Evolutionary conservation across 2,797 vertebrate genomes (phyloP).

Genomic region (Natrix natrix): DNA sequence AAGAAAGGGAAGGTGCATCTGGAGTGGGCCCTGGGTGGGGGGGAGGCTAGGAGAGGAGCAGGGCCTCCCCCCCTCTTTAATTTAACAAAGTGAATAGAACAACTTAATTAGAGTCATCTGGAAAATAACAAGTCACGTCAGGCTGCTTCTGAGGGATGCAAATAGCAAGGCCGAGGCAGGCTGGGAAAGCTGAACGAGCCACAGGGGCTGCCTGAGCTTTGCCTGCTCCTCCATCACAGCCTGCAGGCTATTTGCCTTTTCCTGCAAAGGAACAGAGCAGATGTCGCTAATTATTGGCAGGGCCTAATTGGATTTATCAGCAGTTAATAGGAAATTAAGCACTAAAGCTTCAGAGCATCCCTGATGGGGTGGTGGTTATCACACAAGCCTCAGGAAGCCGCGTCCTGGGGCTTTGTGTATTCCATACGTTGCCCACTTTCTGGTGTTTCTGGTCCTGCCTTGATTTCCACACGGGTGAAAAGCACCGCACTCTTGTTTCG

Average conservation of each 20-base stretch:
- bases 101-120: constrained; percentile 63
- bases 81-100: constrained; percentile 56
- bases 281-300: constrained; percentile 76
- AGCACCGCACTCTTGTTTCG: neutral
- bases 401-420: neutral
- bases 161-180: neutral
- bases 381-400: neutral
- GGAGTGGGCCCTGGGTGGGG: constrained; percentile 32
- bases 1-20: neutral
- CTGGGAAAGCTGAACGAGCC: constrained; percentile 7
- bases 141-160: constrained; percentile 24
- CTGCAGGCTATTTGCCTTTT: constrained; percentile 34
- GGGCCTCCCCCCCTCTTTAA: constrained; percentile 43
- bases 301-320: constrained; percentile 76
- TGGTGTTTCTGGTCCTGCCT: neutral
- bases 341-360: constrained; percentile 46
- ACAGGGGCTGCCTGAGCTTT: neutral
- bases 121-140: constrained; percentile 41
- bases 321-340: constrained; percentile 76
- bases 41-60: neutral
- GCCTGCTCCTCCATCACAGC: constrained; percentile 41
- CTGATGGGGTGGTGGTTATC: constrained; percentile 8
- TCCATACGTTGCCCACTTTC: neutral
- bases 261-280: constrained; percentile 66
- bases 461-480: neutral